Base-by-base conservation (phyloP, 2,113 vertebrate species). In the Vireo altiloquus region DNA sequence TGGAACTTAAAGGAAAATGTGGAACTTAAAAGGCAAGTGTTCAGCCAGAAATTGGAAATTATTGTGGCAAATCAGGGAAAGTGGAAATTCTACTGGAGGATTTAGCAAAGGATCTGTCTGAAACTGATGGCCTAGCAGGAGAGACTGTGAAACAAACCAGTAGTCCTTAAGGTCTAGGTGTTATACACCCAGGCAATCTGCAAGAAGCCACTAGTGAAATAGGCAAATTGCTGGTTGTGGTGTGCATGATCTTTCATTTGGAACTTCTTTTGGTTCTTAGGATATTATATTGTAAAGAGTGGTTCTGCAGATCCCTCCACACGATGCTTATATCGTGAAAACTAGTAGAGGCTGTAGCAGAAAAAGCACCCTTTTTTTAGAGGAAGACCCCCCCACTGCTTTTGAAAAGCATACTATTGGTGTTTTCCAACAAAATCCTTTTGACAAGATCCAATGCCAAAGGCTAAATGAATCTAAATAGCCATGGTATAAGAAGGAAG, bases 321-420 rank as follows among this genome's bases (percentile, higher is more conserved):
- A 7, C 42, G 8, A 37, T 17, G 4, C n/a, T 78, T 28, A 39
- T 52, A 22, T 10, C 18, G 61, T 10, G 5, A 70, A 57, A 82
- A 75, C 15, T 25, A 54, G 13, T 31, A 35, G 30, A 82, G 81
- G 74, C n/a, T 76, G 6, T 30, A 80, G 21, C 30, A 75, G 37
- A 79, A 65, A 7, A 85, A 15, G 23, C 10, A 46, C 3, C 3
- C 25, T 17, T 64, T 86, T 82, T 80, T 83, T 21, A 68, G 22
- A 71, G 52, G 24, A 69, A 47, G 4, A 59, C 8, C 9, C 39
- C 27, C n/a, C n/a, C 0, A 0, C 16, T 49, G 42, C n/a, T 74
- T 74, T 35, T 63, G 47, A 49, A 76, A 75, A 75, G 40, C 25
- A 42, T 0, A 3, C 2, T 35, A 3, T 4, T 56, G 44, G 39